Conservation (phyloP, 1,140 invertebrate genomes). For the Temnothorax longispinosus region DNA sequence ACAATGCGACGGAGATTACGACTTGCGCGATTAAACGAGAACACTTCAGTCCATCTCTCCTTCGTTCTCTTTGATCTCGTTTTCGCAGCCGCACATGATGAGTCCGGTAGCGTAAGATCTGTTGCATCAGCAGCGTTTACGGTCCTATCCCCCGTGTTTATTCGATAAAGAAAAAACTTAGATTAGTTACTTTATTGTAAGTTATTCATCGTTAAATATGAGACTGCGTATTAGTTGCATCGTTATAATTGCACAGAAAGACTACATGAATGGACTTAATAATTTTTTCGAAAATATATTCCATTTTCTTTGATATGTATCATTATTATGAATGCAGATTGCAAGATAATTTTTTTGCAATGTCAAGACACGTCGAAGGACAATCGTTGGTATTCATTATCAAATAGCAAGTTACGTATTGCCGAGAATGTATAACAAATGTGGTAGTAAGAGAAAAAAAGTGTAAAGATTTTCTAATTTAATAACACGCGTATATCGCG, state of each 20-base stretch:
- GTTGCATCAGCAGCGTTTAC: not conserved
- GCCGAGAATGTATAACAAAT: not conserved
- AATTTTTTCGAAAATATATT: not conserved
- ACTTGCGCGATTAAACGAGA: not conserved
- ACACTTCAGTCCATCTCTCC: not conserved
- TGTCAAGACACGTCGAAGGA: not conserved
- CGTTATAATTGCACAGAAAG: not conserved
- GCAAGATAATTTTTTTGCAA: not conserved
- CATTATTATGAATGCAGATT: not conserved
- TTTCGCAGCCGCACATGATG: not conserved
- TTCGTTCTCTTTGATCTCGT: slow-evolving; percentile 24
- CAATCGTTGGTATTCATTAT: not conserved
- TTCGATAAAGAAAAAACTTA: not conserved
- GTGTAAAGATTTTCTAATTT: slow-evolving; percentile 19
- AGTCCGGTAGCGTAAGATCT: not conserved
- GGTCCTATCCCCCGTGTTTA: not conserved
- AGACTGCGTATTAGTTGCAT: not conserved
- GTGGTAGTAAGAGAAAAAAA: not conserved
- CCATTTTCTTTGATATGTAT: not conserved
- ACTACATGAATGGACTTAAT: not conserved
- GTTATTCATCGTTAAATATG: not conserved
- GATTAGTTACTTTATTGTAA: not conserved
- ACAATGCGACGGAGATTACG: slow-evolving; percentile 7
- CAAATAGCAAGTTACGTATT: not conserved
- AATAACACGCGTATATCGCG: not conserved